Percentiles rank a stretch among this genome's conserved stretches.
These are phyloP conservation scores for Cliona cf. orientalis DNA, from an alignment of 37 sponge, comb jelly and placozoan genomes.

Conservation along the genomic window DNA sequence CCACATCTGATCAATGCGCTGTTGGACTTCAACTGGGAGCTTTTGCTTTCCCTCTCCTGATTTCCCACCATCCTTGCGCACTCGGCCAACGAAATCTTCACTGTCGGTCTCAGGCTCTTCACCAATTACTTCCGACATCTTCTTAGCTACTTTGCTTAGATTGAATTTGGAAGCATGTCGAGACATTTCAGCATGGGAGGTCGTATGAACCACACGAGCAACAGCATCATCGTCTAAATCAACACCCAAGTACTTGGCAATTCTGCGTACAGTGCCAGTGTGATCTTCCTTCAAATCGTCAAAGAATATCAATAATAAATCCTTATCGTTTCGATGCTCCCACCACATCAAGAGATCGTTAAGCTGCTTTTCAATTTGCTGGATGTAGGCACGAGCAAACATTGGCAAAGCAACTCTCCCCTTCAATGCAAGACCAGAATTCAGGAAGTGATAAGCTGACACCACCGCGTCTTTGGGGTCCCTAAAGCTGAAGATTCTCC, in stretches of 20 bases:
- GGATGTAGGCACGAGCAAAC: not conserved
- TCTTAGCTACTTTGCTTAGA: not conserved
- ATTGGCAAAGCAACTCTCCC: not conserved
- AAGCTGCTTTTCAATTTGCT: too few species aligned
- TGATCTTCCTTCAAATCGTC: too few species aligned
- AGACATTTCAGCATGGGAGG: too few species aligned
- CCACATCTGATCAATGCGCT: too few species aligned
- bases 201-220: conserved; percentile 18
- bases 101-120: not conserved
- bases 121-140: not conserved
- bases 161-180: conserved; percentile 9
- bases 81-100: conserved; percentile 7
- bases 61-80: conserved; percentile 31
- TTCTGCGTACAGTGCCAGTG: too few species aligned
- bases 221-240: conserved; percentile 17
- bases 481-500: not conserved
- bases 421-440: not conserved
- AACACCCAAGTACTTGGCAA: too few species aligned
- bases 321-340: too few species aligned
- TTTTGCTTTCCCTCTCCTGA: too few species aligned
- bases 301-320: too few species aligned
- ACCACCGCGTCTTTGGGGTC: not conserved
- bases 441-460: not conserved
- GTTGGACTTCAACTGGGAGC: too few species aligned
- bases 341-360: too few species aligned